These are phyloP conservation scores for Onthophagus taurus DNA, from an alignment of 1,140 invertebrate species.

Conservation along the genomic window DNA sequence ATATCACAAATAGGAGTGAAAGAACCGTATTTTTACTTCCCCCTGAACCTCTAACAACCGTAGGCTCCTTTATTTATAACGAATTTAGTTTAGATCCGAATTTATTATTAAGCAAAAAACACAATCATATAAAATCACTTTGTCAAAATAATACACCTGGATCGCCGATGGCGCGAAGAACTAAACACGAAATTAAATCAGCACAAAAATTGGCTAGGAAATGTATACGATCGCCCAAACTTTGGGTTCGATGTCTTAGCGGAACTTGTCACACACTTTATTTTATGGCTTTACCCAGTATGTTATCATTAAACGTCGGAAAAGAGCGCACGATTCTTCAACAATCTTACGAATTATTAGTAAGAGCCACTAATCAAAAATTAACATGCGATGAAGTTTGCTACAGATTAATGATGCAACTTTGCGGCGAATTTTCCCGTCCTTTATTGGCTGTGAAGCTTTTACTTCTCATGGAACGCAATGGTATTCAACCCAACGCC, in stretches of 20 bases:
- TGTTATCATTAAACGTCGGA: conserved; percentile 48
- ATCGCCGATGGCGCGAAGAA: conserved; percentile 83
- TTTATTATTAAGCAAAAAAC: conserved; percentile 38
- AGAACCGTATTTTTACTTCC: conserved; percentile 91
- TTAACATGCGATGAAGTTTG: conserved; percentile 93
- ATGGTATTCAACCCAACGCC: conserved; percentile 90
- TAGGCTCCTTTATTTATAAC: conserved; percentile 42
- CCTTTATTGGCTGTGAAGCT: conserved; percentile 92
- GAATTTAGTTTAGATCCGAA: conserved; percentile 45
- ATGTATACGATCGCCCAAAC: conserved; percentile 49
- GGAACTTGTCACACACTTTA: conserved; percentile 91
- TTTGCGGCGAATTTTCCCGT: conserved; percentile 90
- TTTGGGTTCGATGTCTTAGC: conserved; percentile 86
- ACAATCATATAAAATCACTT: conserved; percentile 35
- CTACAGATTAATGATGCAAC: conserved; percentile 96
- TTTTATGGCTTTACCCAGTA: conserved; percentile 89
- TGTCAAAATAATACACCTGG: conserved; percentile 54
- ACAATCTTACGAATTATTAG: conserved; percentile 77
- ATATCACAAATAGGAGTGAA: conserved; percentile 54
- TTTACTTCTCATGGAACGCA: conserved; percentile 90
- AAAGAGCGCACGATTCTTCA: conserved; percentile 71
- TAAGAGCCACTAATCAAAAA: conserved; percentile 69
- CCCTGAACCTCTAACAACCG: conserved; percentile 61
- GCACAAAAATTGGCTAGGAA: conserved; percentile 74
- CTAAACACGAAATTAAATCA: conserved; percentile 89